Percentiles rank a stretch among this genome's conserved stretches.
These are phyloP conservation scores for Erpobdella octoculata DNA, from an alignment of 2,888 invertebrate species.

Conservation along the genomic window DNA sequence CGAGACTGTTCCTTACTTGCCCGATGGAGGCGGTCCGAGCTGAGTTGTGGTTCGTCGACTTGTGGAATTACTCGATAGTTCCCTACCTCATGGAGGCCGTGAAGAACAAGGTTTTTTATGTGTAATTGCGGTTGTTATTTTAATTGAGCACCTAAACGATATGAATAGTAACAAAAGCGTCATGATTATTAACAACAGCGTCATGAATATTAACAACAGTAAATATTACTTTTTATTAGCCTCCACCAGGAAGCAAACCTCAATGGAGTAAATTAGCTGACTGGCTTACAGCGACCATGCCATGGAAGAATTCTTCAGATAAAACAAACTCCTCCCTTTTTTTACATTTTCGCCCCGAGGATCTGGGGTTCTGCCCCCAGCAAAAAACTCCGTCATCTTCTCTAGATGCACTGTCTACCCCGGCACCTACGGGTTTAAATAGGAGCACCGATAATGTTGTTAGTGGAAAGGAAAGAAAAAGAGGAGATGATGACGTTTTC, in stretches of 20 bases:
- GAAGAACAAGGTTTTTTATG: conserved; percentile 40
- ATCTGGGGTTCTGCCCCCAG: neutral
- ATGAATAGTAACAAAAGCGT: neutral
- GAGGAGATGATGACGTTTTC: neutral
- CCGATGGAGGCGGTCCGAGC: conserved; percentile 64
- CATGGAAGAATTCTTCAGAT: neutral
- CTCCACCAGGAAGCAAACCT: neutral
- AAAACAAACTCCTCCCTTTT: neutral
- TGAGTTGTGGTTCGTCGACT: conserved; percentile 91
- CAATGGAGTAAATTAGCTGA: neutral
- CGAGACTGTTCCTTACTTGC: conserved; percentile 63
- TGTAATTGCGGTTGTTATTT: neutral
- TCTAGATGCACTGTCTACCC: neutral
- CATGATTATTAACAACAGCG: neutral
- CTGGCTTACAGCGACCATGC: neutral
- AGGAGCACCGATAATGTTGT: neutral
- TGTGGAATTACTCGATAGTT: conserved; percentile 95
- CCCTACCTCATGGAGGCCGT: conserved; percentile 91
- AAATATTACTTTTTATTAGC: too few relatives aligned
- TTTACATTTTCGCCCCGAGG: neutral
- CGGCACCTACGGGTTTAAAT: neutral
- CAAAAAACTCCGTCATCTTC: neutral
- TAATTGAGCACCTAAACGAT: neutral
- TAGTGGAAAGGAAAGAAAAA: neutral
- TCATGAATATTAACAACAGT: too few relatives aligned